These are phyloP conservation scores for Setophaga coronata DNA, from an alignment of 2,113 vertebrate genomes.

Conservation along the genomic window DNA sequence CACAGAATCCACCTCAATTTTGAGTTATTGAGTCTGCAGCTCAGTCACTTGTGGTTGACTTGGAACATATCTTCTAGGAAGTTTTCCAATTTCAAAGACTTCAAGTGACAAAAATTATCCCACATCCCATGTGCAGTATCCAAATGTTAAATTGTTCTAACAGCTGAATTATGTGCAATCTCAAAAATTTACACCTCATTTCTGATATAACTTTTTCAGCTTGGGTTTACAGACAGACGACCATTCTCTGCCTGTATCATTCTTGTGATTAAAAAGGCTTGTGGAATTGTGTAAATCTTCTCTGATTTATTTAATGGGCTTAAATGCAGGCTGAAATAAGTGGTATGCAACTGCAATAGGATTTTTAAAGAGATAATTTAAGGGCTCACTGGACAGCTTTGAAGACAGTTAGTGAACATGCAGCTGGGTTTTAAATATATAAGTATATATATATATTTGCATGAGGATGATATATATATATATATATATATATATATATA, in stretches of 20 bases:
- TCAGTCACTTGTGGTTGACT: constrained; percentile 24
- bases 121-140: constrained; percentile 26
- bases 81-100: constrained; percentile 50
- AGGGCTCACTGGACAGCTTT: background rate
- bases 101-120: constrained; percentile 58
- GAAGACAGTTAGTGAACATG: background rate
- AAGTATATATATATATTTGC: too few species aligned
- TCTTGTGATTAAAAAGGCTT: background rate
- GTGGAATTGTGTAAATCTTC: background rate
- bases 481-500: too few species aligned
- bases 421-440: background rate
- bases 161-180: constrained; percentile 35
- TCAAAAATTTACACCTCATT: constrained; percentile 46
- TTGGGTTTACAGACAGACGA: background rate
- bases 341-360: background rate
- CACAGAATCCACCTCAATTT: background rate
- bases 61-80: constrained; percentile 43
- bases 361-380: background rate
- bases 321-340: background rate
- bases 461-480: too few species aligned
- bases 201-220: constrained; percentile 24
- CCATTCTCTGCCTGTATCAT: background rate
- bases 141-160: constrained; percentile 56
- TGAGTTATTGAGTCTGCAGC: constrained; percentile 33
- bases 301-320: background rate